These are phyloP conservation scores for Dermolepida albohirtum DNA, from an alignment of 2,888 invertebrate genomes.

Conservation along the genomic window DNA sequence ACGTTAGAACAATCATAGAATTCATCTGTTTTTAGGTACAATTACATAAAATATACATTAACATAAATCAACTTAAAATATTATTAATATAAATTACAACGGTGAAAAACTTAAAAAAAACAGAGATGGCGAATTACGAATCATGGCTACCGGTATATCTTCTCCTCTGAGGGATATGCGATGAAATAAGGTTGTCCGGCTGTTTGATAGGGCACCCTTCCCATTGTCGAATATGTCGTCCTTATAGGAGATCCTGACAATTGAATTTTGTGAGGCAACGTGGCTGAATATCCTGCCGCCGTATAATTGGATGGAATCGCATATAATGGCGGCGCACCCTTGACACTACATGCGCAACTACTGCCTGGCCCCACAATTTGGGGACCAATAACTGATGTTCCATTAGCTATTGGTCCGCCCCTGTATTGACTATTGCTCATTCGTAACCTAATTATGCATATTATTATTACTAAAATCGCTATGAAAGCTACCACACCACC, in stretches of 20 bases:
- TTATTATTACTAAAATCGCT: conserved; percentile 87
- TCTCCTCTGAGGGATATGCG: conserved; percentile 73
- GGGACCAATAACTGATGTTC: conserved; percentile 59
- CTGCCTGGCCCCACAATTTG: conserved; percentile 66
- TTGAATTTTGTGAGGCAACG: conserved; percentile 74
- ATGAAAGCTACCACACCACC: conserved; percentile 94
- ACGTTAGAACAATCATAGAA: conserved; percentile 17
- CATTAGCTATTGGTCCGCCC: conserved; percentile 75
- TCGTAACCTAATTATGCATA: conserved; percentile 80
- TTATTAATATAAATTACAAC: conserved; percentile 37
- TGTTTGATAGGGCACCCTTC: conserved; percentile 69
- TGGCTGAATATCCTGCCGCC: conserved; percentile 70
- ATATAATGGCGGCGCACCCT: conserved; percentile 67
- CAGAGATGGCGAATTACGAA: conserved; percentile 16
- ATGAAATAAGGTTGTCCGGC: conserved; percentile 71
- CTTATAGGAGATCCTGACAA: conserved; percentile 67
- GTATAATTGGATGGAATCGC: conserved; percentile 70
- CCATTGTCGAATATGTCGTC: conserved; percentile 73
- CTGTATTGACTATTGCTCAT: conserved; percentile 77
- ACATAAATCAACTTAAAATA: conserved; percentile 34
- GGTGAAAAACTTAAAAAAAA: conserved; percentile 30
- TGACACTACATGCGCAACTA: conserved; percentile 66
- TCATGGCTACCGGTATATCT: conserved; percentile 71
- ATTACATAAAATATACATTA: conserved; percentile 36
- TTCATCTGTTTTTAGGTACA: conserved; percentile 23